Base-by-base conservation (phyloP, 2,888 invertebrate genomes). In the Eupithecia inturbata region DNA sequence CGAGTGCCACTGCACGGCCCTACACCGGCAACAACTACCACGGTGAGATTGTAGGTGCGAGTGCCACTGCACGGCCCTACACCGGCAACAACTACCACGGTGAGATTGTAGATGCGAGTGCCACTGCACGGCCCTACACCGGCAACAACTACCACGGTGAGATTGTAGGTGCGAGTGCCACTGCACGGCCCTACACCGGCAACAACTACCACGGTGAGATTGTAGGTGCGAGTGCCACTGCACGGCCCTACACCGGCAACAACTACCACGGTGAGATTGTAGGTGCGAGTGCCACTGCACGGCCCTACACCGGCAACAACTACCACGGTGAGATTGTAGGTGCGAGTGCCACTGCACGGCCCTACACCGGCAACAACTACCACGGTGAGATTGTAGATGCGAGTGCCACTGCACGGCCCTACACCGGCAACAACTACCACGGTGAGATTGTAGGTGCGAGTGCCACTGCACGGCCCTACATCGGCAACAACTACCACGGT, bases 401-500 rank as follows among this genome's bases (percentile, higher is more conserved):
- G 10, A n/a, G n/a, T n/a, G n/a, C 49, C n/a, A 96, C 19, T 45
- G 45, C 19, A 45, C 45, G 19, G 96, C 97, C 45, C 82, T 97
- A 96, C 89, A 92, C 93, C 45, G 98, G 98, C 85, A 89, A 92
- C 71, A 96, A 96, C 77, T 97, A 95, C 84, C 96, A 96, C 36
- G 97, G 97, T 85, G 28, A 60, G 53, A 41, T 45, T 45, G 45
- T 7, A 45, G 10, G 22, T 12, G 12, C 53, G 10, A n/a, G n/a
- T n/a, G n/a, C 49, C n/a, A 96, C 19, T 45, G 45, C 19, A 45
- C 45, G 19, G 96, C 97, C 45, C 72, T 98, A 97, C 91, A 96
- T 97, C 72, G 98, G 98, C 81, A 97, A 97, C 5, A 96, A 96
- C 77, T 97, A 95, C 84, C 96, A 96, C 36, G 97, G 97, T 85